Base-by-base conservation (phyloP, 2,888 invertebrate species). In the Hydriomena furcata region DNA sequence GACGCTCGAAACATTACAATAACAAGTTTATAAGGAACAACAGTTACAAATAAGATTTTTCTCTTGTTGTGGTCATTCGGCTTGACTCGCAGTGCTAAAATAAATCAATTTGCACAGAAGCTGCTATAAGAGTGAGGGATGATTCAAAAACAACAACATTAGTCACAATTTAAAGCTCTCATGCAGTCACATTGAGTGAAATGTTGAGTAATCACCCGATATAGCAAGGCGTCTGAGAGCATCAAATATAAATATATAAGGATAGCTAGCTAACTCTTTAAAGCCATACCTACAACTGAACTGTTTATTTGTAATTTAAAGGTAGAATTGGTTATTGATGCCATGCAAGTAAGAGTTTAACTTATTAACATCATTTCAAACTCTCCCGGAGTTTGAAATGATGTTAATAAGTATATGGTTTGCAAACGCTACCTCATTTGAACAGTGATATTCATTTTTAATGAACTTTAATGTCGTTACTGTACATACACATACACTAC, bases 131-230 rank as follows among this genome's bases (percentile, higher is more conserved):
- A 48, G 7, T 40, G 35, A 47, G 25, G 34, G 34, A 38, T 52
- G 43, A 52, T 52, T 40, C 47, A 47, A 43, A n/a, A 47, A 38
- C 37, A 52, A 23, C 35, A 44, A 30, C 53, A 42, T 60, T 55
- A 49, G 50, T 57, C 55, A 60, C 32, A 48, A 51, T 55, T 46
- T 7, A 28, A 24, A 51, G 38, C 37, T 36, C 48, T 52, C 41
- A 44, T 21, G 12, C 49, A 50, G 43, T 40, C 45, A 52, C 55
- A 60, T 43, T 47, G 43, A 47, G 54, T 52, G 59, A 61, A 62
- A 61, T 58, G 58, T 84, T 86, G 86, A 86, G 85, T 80, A 85
- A 85, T 72, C 64, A 73, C 79, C 74, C 68, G 73, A 83, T 87
- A 76, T 84, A 85, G 82, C 66, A 36, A 66, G 62, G 66, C 66